Base-by-base conservation (phyloP, 2,113 vertebrate genomes). In the Martes martes region DNA sequence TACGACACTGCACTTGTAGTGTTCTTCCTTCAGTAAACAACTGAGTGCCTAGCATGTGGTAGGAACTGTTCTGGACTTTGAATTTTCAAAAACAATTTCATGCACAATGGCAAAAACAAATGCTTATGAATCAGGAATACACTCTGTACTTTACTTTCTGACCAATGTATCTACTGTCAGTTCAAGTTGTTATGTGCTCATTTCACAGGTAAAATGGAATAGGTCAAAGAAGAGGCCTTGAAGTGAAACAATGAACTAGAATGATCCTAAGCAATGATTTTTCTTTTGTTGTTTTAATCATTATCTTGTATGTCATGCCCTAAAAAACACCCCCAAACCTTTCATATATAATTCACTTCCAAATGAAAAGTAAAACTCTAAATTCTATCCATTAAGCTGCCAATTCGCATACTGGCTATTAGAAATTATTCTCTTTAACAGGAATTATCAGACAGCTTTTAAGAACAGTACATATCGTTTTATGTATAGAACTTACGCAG, bases 361-460 rank as follows among this genome's bases (percentile, higher is more conserved):
- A 90, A 36, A 65, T 90, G 57, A 92, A 92, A 96, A 95, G 33
- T 42, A 67, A 92, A 96, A 82, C 71, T 95, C 28, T 95, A 83
- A 92, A 83, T 61, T 86, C 73, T 42, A 82, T 36, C 14, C 50
- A 69, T 76, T 93, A 79, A 94, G 4, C 4, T 69, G 42, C 36
- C 24, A 69, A 80, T 79, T 94, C 31, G 16, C 57, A 89, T 5
- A 81, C 31, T 52, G 86, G 61, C 11, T 59, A 52, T 81, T 76
- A 82, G 4, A 95, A 85, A 36, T 78, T 82, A 47, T 3, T 59
- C 50, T 55, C 57, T 91, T 84, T 92, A 89, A 82, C 6, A 90
- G 6, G 26, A 83, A 31, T 86, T 65, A 89, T 21, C 45, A 24
- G 50, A 57, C 50, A 84, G 31, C 36, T 80, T 87, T 85, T 69